A percentile compares a stretch with the other conserved stretches of the same genome.
phyloP scores from a whole-genome alignment of 2,113 vertebrate species.

The Oenanthe melanoleuca region DNA sequence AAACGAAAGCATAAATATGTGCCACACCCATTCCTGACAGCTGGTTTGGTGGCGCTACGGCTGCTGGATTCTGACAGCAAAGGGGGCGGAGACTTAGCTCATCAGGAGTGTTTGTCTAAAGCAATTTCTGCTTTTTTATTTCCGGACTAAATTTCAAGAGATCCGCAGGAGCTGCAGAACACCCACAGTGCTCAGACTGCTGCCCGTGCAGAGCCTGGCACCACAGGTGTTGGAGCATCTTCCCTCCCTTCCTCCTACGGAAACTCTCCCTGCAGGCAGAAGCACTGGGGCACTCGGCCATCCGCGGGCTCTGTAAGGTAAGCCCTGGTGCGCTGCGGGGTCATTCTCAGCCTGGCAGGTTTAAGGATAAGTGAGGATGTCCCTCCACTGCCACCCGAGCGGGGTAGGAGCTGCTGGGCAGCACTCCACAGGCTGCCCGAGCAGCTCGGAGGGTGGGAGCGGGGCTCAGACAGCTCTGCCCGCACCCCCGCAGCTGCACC shows the following conservation, averaged over 20 bases:
- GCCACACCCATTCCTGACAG: not conserved
- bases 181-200: not conserved
- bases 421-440: rapidly evolving
- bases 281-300: not conserved
- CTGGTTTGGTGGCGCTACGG: not conserved
- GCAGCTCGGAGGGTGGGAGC: not conserved
- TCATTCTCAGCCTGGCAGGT: not conserved
- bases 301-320: not conserved
- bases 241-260: not conserved
- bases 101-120: rapidly evolving
- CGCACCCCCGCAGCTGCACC: not conserved
- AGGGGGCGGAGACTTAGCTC: not conserved
- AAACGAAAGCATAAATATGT: not conserved
- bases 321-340: not conserved
- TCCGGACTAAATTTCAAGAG: not conserved
- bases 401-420: not conserved
- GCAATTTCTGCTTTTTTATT: not conserved
- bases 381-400: not conserved
- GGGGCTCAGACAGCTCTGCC: not conserved
- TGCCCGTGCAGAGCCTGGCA: not conserved
- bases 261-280: not conserved
- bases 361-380: not conserved
- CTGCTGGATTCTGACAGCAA: too few species aligned
- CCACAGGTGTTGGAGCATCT: not conserved
- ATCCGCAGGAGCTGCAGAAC: not conserved